Percentiles rank a stretch among this genome's conserved stretches.
Conservation (phyloP, 1,140 invertebrate species). For the Ylistrum balloti region DNA sequence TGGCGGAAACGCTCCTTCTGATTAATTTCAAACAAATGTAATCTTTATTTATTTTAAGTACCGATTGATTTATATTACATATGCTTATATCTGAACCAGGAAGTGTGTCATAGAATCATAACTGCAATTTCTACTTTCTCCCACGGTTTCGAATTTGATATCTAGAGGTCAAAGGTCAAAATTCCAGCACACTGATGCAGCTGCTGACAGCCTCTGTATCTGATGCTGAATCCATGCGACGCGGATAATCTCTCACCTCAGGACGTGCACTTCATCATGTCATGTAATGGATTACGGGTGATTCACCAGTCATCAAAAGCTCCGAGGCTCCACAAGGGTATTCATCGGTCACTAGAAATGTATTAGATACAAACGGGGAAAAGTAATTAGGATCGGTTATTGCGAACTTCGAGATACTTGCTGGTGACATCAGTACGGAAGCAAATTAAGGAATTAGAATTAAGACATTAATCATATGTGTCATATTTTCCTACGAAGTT, state of each 20-base stretch:
- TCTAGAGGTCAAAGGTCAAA: background rate
- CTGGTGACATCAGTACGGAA: too few species aligned
- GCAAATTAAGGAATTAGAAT: too few species aligned
- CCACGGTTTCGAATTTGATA: background rate
- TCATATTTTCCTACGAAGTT: too few species aligned
- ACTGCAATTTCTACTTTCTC: background rate
- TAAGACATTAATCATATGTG: too few species aligned
- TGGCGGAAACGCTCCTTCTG: too few species aligned
- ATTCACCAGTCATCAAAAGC: constrained; percentile 31
- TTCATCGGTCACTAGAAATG: background rate
- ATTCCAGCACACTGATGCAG: constrained; percentile 14
- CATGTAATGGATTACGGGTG: constrained; percentile 32
- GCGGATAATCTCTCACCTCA: constrained; percentile 17
- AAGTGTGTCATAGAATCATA: background rate
- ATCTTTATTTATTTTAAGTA: too few species aligned
- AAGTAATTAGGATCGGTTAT: too few species aligned
- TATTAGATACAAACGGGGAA: too few species aligned
- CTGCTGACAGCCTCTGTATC: background rate
- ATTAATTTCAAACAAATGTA: too few species aligned
- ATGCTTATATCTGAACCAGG: too few species aligned
- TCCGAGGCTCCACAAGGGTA: background rate
- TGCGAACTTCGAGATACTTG: too few species aligned
- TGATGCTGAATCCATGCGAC: constrained; percentile 1
- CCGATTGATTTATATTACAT: too few species aligned
- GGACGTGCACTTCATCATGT: constrained; percentile 32